A percentile compares a stretch with the other conserved stretches of the same genome.
Conservation (phyloP, 2,797 vertebrate genomes). For the Phataginus tricuspis region DNA sequence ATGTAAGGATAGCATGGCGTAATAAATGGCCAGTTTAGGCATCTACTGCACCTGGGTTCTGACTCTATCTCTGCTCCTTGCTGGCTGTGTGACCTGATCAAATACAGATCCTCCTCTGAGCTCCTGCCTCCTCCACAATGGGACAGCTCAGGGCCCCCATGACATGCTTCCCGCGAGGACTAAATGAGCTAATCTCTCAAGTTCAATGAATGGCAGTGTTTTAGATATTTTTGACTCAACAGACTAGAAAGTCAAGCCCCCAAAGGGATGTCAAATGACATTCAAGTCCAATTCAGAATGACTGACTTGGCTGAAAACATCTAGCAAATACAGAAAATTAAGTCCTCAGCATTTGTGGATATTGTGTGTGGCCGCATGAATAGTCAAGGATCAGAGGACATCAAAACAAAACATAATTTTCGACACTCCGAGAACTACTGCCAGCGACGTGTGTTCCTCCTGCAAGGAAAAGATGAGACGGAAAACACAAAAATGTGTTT, state of each 20-base stretch:
- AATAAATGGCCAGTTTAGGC: too few species aligned
- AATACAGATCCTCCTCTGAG: not conserved
- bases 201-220: too few species aligned
- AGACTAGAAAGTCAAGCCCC: not conserved
- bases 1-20: accelerated
- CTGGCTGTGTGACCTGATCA: not conserved
- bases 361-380: accelerated
- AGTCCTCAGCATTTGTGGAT: not conserved
- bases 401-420: not conserved
- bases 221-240: not conserved
- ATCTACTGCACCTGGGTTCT: accelerated
- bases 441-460: accelerated
- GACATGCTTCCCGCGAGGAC: not conserved
- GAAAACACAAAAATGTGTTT: accelerated
- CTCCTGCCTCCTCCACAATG: not conserved
- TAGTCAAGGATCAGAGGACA: not conserved
- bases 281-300: not conserved
- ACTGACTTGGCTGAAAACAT: not conserved
- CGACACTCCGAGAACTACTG: not conserved
- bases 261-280: not conserved
- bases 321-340: not conserved
- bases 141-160: not conserved
- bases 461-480: not conserved
- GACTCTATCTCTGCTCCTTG: too few species aligned
- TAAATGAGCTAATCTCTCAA: not conserved